These are phyloP conservation scores for Labeo calbasu DNA, from an alignment of 2,797 vertebrate species.

Conservation along the genomic window DNA sequence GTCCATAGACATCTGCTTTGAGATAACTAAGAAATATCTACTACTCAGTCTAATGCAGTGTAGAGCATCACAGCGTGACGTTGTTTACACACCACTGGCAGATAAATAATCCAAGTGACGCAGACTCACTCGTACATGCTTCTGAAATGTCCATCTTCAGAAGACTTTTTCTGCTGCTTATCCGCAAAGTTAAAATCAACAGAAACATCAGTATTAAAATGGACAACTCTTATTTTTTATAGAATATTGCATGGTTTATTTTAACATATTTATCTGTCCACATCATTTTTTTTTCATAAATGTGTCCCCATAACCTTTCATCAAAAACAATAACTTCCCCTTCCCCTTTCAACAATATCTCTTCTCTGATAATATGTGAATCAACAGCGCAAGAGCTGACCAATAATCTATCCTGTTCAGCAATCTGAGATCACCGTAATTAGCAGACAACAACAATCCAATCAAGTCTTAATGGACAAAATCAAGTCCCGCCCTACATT, in stretches of 20 bases:
- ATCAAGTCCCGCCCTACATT: neutral
- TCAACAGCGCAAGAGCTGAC: neutral
- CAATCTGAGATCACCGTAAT: neutral
- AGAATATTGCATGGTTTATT: neutral
- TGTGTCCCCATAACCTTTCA: neutral
- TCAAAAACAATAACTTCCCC: neutral
- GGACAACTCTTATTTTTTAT: neutral
- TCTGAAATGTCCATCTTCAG: neutral
- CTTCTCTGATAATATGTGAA: neutral
- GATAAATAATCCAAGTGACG: neutral
- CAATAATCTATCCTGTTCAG: neutral
- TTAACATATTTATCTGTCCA: neutral
- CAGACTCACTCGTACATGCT: neutral
- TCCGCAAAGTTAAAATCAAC: neutral
- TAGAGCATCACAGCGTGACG: neutral
- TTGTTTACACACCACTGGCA: slow-evolving; percentile 7
- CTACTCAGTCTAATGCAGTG: neutral
- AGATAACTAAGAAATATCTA: neutral
- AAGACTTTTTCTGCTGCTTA: neutral
- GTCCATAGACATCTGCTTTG: neutral
- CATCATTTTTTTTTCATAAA: neutral
- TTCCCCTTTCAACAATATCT: neutral
- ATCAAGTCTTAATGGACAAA: neutral
- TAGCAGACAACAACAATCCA: neutral
- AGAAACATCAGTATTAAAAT: neutral